These are phyloP conservation scores for Sebastes schlegelii DNA, from an alignment of 2,113 vertebrate species.

Conservation along the genomic window DNA sequence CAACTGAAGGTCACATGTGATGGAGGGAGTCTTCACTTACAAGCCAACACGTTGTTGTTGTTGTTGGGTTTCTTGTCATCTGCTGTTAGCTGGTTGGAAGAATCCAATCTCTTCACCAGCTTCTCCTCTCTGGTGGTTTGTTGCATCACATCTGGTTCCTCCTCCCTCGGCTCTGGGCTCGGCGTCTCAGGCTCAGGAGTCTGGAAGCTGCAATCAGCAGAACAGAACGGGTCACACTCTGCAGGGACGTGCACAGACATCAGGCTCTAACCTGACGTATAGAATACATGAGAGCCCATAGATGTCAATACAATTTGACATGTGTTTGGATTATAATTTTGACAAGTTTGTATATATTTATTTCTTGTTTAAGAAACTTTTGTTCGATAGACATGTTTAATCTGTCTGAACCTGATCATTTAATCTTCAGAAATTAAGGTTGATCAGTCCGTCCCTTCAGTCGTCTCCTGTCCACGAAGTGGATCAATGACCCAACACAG, in stretches of 20 bases:
- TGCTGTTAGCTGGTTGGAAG: slow-evolving; percentile 81
- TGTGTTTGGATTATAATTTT: background rate
- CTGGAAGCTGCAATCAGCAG: slow-evolving; percentile 77
- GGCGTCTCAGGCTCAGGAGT: slow-evolving; percentile 79
- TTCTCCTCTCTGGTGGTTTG: slow-evolving; percentile 20
- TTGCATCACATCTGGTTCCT: slow-evolving; percentile 9
- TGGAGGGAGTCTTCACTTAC: slow-evolving; percentile 73
- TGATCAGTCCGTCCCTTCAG: background rate
- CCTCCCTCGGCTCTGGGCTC: slow-evolving; percentile 72
- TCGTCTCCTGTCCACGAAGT: background rate
- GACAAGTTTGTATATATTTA: no score
- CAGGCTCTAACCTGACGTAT: background rate
- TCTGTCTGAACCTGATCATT: background rate
- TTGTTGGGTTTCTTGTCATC: slow-evolving; percentile 87
- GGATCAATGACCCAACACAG: background rate
- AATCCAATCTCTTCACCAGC: slow-evolving; percentile 64
- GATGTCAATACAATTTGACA: background rate
- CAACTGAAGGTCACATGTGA: background rate
- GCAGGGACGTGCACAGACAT: background rate
- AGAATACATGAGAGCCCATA: background rate
- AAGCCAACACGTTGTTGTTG: slow-evolving; percentile 85
- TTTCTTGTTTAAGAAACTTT: no score
- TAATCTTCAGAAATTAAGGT: background rate
- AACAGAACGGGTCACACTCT: background rate
- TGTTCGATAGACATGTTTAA: background rate